Evolutionary conservation across 2,888 invertebrate species (phyloP), one percentile per base, ranked within the genome.

Genomic region (Pristionchus exspectatus): DNA sequence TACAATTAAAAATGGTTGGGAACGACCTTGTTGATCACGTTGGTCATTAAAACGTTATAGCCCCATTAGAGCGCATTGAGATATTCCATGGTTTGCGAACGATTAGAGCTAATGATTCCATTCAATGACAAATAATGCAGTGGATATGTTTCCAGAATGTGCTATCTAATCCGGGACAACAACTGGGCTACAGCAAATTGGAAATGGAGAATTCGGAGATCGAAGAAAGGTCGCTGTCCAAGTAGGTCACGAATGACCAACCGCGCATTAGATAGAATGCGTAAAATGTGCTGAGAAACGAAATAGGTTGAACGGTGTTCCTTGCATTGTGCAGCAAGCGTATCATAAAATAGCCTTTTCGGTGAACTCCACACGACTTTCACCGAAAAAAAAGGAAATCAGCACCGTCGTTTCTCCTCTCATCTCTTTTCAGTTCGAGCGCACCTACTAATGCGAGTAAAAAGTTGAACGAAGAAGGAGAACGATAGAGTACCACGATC

Each of bases 131-230:
- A 50, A 50, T 9, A 21, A 9, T 18, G 18, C 59, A 59, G 24
- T 59, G 18, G 21, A 59, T 59, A 1, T 16, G 30, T 9, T 56
- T 56, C 56, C 81, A 84, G 84, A 84, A 54, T 24, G 30, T 27
- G 0, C n/a, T 27, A 0, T 56, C 84, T 12, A 90, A 56, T 90
- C 44, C 63, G 16, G 59, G 63, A n/a, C 85, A 27, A 59, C 84
- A 77, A 44, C 84, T 93, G 59, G 92, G 92, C 7, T 93, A 90
- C 86, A 92, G 92, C 50, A 93, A 93, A 81, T 86, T 93, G 59
- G 93, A 93, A 90, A 91, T 93, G 92, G 93, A 93, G 44, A 93
- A 93, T 69, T 91, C 91, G 3, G 93, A 93, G 66, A 77, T 92
- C 27, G 93, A 92, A 30, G 92, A 93, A 54, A 81, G 92, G 27